Percentiles rank a stretch among this genome's conserved stretches.
Evolutionary conservation across 2,888 invertebrate genomes (phyloP).

Genomic region (Cataglyphis altisquamis): DNA sequence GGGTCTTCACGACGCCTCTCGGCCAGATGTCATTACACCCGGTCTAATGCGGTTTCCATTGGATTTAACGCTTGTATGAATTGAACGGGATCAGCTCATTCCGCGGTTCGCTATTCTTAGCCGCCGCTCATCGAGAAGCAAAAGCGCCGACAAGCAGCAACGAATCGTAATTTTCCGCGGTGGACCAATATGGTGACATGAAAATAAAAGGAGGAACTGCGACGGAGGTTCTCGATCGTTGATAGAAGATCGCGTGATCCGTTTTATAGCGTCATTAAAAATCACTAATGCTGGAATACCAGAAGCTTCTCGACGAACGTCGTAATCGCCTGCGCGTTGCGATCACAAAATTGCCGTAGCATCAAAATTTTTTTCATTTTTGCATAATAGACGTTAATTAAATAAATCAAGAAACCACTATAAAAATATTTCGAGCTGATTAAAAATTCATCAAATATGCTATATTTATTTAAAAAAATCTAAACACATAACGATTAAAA

Average conservation of each 20-base stretch:
- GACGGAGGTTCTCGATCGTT: neutral
- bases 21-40: conserved; percentile 70
- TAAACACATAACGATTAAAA: neutral
- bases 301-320: neutral
- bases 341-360: neutral
- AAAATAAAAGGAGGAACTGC: conserved; percentile 13
- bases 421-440: neutral
- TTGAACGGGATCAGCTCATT: conserved; percentile 74
- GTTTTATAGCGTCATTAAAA: conserved; percentile 13
- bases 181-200: conserved; percentile 10
- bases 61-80: conserved; percentile 66
- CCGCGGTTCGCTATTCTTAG: conserved; percentile 73
- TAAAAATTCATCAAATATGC: neutral
- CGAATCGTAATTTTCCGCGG: conserved; percentile 44
- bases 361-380: neutral
- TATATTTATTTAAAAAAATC: neutral
- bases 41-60: conserved; percentile 66
- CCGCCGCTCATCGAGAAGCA: conserved; percentile 15
- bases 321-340: neutral
- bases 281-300: neutral
- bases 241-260: neutral
- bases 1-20: conserved; percentile 35
- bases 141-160: conserved; percentile 59
- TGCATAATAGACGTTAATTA: conserved; percentile 4
- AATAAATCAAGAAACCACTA: neutral